Conservation (phyloP, 1,140 invertebrate genomes). For the Drosophila pseudoobscura region DNA sequence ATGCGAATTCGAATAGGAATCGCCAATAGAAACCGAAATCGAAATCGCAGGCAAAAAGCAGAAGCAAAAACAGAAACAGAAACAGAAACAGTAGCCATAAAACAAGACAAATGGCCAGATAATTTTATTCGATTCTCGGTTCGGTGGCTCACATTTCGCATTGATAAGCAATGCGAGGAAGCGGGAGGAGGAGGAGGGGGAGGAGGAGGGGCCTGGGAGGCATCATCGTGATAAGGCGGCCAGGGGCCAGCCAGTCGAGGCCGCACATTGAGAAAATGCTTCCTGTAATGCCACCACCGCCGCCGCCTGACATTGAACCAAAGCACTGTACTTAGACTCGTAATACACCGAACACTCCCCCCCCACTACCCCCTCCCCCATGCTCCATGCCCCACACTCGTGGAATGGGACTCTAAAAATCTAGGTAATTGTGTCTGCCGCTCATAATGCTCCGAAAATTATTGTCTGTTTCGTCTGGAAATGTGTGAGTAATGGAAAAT, state of each 20-base stretch:
- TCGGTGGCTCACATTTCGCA: neutral
- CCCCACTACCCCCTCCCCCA: slow-evolving; percentile 13
- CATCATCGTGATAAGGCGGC: slow-evolving; percentile 54
- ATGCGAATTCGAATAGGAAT: slow-evolving; percentile 56
- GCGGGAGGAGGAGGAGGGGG: neutral
- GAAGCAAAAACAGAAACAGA: slow-evolving; percentile 26
- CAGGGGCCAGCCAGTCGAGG: slow-evolving; percentile 32
- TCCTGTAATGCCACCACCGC: slow-evolving; percentile 44
- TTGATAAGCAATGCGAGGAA: no score
- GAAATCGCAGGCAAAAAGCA: slow-evolving; percentile 11
- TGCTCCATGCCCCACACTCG: neutral
- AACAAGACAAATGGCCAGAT: slow-evolving; percentile 32
- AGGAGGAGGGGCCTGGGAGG: no score
- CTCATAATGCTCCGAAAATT: slow-evolving; percentile 54
- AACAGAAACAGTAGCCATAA: slow-evolving; percentile 18
- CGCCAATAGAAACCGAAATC: slow-evolving; percentile 26
- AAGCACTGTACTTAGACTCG: no score
- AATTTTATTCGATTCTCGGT: slow-evolving; percentile 29
- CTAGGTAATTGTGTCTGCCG: slow-evolving; percentile 72
- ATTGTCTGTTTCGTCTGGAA: slow-evolving; percentile 51
- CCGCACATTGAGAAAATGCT: slow-evolving; percentile 25
- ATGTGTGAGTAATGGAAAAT: slow-evolving; percentile 10
- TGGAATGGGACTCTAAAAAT: slow-evolving; percentile 41
- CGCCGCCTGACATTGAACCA: slow-evolving; percentile 58
- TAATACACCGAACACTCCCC: no score